phyloP scores from a whole-genome alignment of 2,888 invertebrate species.

The Lucinisca nassula region DNA sequence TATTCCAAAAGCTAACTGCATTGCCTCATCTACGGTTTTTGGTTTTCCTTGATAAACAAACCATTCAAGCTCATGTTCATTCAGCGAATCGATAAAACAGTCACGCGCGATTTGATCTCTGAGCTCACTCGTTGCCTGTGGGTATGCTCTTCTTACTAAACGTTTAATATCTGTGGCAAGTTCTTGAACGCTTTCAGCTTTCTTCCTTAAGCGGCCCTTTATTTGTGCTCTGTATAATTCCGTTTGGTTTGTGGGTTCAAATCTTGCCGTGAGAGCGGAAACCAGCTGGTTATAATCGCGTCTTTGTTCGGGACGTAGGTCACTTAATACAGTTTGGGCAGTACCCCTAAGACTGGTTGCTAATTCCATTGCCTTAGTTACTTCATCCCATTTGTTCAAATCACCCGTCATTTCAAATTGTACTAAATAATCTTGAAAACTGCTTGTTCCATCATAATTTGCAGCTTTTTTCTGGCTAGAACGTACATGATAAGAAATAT shows the following conservation, averaged over 20 bases:
- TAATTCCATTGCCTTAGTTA: slow-evolving; percentile 21
- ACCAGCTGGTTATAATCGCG: slow-evolving; percentile 24
- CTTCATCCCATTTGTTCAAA: slow-evolving; percentile 26
- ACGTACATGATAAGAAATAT: neutral
- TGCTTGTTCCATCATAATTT: slow-evolving; percentile 21
- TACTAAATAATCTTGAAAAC: slow-evolving; percentile 31
- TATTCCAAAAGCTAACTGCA: neutral
- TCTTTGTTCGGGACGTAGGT: neutral
- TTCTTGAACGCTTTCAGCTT: slow-evolving; percentile 24
- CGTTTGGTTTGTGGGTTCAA: slow-evolving; percentile 26
- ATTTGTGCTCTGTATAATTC: slow-evolving; percentile 34
- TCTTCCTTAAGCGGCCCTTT: slow-evolving; percentile 2
- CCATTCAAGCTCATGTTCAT: slow-evolving; percentile 10
- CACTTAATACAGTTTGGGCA: slow-evolving; percentile 28
- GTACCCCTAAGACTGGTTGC: slow-evolving; percentile 25
- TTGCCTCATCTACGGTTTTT: slow-evolving; percentile 7
- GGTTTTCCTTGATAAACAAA: slow-evolving; percentile 8
- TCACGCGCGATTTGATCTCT: neutral
- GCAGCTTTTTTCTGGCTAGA: slow-evolving; percentile 10
- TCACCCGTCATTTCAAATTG: slow-evolving; percentile 30
- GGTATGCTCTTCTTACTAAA: slow-evolving; percentile 19
- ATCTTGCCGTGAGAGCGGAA: slow-evolving; percentile 7
- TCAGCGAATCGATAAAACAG: neutral
- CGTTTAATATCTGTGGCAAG: slow-evolving; percentile 25
- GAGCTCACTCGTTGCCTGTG: slow-evolving; percentile 6